phyloP scores from a whole-genome alignment of 1,140 invertebrate genomes.

The Macrobrachium nipponense region DNA sequence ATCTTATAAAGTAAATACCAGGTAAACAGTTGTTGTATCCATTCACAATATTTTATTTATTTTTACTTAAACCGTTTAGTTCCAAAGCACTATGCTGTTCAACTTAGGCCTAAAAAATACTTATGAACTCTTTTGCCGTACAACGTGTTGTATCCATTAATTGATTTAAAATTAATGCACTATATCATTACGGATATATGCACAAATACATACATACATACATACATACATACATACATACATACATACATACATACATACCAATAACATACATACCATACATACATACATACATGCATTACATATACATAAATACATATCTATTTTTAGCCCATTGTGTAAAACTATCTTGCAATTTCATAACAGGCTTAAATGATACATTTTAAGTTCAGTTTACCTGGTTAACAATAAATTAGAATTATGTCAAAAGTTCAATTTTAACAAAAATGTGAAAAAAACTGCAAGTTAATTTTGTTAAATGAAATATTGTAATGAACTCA shows the following conservation, averaged over 20 bases:
- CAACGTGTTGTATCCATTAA: background rate
- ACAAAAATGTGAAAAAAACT: too few relatives aligned
- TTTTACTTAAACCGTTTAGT: too few relatives aligned
- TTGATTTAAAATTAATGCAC: background rate
- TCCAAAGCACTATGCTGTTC: too few relatives aligned
- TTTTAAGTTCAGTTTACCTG: background rate
- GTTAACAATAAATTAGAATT: background rate
- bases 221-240: slow-evolving; percentile 6
- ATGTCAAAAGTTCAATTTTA: background rate
- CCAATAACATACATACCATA: slow-evolving; percentile 4
- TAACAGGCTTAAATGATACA: background rate
- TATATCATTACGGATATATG: slow-evolving; percentile 6
- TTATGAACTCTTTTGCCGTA: background rate
- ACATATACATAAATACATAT: slow-evolving; percentile 2
- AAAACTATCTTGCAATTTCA: background rate
- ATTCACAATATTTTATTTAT: too few relatives aligned
- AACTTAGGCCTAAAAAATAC: background rate
- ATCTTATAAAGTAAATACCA: too few relatives aligned
- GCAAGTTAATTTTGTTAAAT: too few relatives aligned
- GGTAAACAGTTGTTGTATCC: too few relatives aligned
- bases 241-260: slow-evolving; percentile 1
- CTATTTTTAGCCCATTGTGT: background rate
- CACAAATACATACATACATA: slow-evolving; percentile 5
- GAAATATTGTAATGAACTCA: too few relatives aligned
- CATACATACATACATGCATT: background rate